These are phyloP conservation scores for Cryptotis parvus DNA, from an alignment of 2,113 vertebrate species.

Conservation along the genomic window DNA sequence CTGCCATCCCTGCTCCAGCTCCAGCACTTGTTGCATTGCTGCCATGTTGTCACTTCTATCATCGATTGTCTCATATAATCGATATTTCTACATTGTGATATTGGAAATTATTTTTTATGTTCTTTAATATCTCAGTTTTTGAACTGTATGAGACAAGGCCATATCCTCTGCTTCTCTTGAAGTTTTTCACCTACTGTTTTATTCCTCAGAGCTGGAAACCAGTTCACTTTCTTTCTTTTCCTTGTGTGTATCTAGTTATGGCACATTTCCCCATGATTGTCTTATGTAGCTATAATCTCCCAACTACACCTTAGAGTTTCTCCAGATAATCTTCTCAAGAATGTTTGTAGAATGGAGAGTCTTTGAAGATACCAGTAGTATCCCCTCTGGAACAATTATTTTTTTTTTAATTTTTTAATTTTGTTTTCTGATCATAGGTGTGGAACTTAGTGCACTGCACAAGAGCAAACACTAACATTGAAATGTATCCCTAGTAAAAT, in stretches of 20 bases:
- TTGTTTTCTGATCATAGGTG: too few species aligned
- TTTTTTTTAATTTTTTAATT: too few species aligned
- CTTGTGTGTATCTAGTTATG: not conserved
- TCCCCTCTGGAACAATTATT: not conserved
- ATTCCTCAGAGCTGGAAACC: not conserved
- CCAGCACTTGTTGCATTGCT: too few species aligned
- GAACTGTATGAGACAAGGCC: not conserved
- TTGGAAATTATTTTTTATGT: not conserved
- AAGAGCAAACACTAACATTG: too few species aligned
- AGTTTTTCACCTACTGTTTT: not conserved
- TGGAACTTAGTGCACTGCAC: too few species aligned
- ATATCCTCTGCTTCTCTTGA: not conserved
- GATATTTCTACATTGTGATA: not conserved
- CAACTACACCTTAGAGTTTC: not conserved
- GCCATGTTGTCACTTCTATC: too few species aligned
- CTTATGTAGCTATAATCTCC: not conserved
- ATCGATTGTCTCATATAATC: too few species aligned
- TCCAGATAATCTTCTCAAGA: not conserved
- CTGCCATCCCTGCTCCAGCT: too few species aligned
- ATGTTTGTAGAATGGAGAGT: not conserved
- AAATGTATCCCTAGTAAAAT: too few species aligned
- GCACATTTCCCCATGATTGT: not conserved
- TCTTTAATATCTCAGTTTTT: not conserved
- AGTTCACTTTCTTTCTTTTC: slow-evolving; percentile 18
- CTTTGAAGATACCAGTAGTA: not conserved